phyloP scores from a whole-genome alignment of 2,113 vertebrate genomes.

The Merops nubicus region DNA sequence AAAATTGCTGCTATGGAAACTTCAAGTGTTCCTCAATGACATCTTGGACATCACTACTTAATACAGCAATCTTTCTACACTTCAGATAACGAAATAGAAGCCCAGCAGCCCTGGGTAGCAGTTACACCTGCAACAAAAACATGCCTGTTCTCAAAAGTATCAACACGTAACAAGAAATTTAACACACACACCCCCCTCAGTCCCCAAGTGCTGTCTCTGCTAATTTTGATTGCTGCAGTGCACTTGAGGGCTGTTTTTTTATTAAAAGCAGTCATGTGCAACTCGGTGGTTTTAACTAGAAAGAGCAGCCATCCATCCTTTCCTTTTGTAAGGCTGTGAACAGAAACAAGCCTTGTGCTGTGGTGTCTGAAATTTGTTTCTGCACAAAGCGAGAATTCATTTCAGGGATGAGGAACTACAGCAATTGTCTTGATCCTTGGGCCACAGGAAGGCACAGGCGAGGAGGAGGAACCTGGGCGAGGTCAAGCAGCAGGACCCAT shows the following conservation, averaged over 20 bases:
- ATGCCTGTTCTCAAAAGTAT: neutral
- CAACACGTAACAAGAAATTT: neutral
- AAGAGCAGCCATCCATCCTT: neutral
- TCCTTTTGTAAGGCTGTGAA: neutral
- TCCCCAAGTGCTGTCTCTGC: neutral
- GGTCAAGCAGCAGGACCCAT: neutral
- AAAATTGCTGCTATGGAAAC: neutral
- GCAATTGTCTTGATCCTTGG: neutral
- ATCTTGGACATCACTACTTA: neutral
- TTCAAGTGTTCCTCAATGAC: neutral
- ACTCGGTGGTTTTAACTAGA: neutral
- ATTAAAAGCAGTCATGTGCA: neutral
- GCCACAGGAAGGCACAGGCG: neutral
- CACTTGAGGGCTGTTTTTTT: neutral
- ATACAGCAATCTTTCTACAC: neutral
- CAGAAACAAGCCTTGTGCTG: neutral
- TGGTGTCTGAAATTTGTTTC: neutral
- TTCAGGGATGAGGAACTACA: neutral
- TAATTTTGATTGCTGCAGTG: neutral
- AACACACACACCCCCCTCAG: neutral
- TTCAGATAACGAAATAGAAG: neutral
- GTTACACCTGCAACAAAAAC: neutral
- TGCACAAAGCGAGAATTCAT: neutral
- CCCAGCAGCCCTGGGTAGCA: neutral
- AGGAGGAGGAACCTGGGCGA: neutral